These are phyloP conservation scores for Rhabdomys dilectus DNA, from an alignment of 2,113 vertebrate genomes.

Conservation along the genomic window DNA sequence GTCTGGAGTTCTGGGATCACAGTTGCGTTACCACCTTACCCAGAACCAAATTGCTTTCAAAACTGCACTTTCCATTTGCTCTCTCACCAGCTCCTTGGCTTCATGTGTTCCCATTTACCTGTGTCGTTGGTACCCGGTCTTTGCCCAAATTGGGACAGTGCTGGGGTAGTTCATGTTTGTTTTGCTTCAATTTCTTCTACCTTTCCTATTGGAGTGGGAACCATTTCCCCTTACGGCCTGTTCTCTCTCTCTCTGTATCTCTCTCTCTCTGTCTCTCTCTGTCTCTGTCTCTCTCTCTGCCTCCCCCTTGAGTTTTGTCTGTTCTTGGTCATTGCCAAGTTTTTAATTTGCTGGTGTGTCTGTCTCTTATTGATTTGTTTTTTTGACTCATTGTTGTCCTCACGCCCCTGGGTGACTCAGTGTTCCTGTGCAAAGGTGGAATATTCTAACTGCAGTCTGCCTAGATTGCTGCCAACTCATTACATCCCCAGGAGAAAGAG, in stretches of 20 bases:
- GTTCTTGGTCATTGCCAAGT: not conserved
- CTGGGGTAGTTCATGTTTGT: not conserved
- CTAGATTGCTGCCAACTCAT: not conserved
- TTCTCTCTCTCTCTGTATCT: not conserved
- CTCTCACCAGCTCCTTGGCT: fast-evolving
- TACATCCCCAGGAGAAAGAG: not conserved
- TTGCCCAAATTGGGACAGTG: not conserved
- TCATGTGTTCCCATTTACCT: not conserved
- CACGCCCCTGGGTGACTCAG: slow-evolving; percentile 58
- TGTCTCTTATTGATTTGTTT: slow-evolving; percentile 34
- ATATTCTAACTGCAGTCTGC: slow-evolving; percentile 15
- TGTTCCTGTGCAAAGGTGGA: slow-evolving; percentile 39
- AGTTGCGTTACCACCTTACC: too few species aligned
- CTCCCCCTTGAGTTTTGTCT: not conserved
- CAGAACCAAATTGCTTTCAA: not conserved
- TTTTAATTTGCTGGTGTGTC: not conserved
- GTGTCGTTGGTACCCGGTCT: not conserved
- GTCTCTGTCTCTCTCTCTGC: not conserved
- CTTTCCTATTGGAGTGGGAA: not conserved
- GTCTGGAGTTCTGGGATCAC: too few species aligned
- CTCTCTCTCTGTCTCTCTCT: not conserved
- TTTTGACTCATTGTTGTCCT: slow-evolving; percentile 41
- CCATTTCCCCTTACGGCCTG: not conserved
- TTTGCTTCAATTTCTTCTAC: not conserved
- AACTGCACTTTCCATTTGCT: not conserved